Conservation (phyloP, 2,113 vertebrate species). For the Lepisosteus oculatus region DNA sequence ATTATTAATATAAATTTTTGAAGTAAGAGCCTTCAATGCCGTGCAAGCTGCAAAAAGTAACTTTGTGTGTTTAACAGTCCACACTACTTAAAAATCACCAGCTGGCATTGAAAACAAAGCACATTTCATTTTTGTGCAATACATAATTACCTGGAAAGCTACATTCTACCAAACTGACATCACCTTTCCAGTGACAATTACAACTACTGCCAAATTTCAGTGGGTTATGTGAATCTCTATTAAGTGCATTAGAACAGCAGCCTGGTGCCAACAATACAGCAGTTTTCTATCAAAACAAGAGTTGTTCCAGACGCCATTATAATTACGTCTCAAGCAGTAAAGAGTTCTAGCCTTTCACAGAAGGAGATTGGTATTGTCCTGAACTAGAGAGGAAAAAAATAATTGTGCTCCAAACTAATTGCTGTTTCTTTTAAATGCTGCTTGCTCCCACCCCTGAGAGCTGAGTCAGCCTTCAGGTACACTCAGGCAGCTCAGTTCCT, state of each 20-base stretch:
- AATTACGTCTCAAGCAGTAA: neutral
- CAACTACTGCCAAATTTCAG: too few relatives aligned
- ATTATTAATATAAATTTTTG: neutral
- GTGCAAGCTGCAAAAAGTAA: constrained; percentile 5
- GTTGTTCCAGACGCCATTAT: too few relatives aligned
- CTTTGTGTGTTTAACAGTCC: neutral
- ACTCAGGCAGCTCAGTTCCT: neutral
- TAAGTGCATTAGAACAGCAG: too few relatives aligned
- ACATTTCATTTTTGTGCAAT: too few relatives aligned
- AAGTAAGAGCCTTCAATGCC: neutral
- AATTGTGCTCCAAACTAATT: neutral
- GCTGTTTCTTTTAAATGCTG: neutral
- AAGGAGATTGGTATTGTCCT: neutral
- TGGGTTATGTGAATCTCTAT: too few relatives aligned
- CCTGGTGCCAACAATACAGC: too few relatives aligned
- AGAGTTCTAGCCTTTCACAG: neutral
- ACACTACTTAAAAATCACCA: neutral
- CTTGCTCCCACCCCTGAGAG: neutral
- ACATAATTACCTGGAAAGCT: too few relatives aligned
- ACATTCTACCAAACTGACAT: too few relatives aligned
- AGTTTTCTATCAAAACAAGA: too few relatives aligned
- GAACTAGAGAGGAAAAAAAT: neutral
- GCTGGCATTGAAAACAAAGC: neutral
- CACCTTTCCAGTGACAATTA: too few relatives aligned
- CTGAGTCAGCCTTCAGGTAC: neutral